Base-by-base conservation (phyloP, 2,888 invertebrate genomes). In the Colostygia pectinataria region DNA sequence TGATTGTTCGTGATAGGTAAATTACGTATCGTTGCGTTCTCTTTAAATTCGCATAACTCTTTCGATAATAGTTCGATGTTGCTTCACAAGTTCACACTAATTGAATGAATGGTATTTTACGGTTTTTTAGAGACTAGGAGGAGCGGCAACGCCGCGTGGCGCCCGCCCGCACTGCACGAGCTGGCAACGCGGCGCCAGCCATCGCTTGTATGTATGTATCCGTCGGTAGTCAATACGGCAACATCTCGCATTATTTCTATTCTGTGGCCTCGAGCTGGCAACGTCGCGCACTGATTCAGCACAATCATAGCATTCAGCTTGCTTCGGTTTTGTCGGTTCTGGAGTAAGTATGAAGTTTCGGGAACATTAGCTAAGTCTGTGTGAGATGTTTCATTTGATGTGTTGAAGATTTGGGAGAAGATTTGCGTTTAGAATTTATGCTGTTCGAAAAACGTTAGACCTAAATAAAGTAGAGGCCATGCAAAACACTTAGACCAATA, bases 41-140 rank as follows among this genome's bases (percentile, higher is more conserved):
- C 56, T 62, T 44, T 44, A 58, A 56, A 62, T 70, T 69, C 59
- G 67, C 66, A 66, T 57, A 63, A 20, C 20, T 15, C 15, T 20
- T 20, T 20, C 4, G 67, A 71, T 74, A 72, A 61, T 68, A n/a
- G n/a, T 71, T 62, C 63, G 2, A 66, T 71, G 65, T 68, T 63
- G 62, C 63, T 66, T 68, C 43, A 71, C 64, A 29, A 23, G 40
- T 40, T 40, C 40, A 24, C 40, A 71, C 65, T 80, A 82, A 80
- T 83, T 82, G 78, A 83, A 85, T 84, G 84, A 84, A 83, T 84
- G 77, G 78, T 80, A 80, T 82, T 77, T 81, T 82, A 81, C 82
- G 80, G 74, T 74, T 72, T 68, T 25, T 33, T 38, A 66, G 74
- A 61, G 60, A 33, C 57, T 12, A 28, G 27, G 61, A 73, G 66